phyloP scores from a whole-genome alignment of 2,888 invertebrate genomes.

The Drosophila cognata region DNA sequence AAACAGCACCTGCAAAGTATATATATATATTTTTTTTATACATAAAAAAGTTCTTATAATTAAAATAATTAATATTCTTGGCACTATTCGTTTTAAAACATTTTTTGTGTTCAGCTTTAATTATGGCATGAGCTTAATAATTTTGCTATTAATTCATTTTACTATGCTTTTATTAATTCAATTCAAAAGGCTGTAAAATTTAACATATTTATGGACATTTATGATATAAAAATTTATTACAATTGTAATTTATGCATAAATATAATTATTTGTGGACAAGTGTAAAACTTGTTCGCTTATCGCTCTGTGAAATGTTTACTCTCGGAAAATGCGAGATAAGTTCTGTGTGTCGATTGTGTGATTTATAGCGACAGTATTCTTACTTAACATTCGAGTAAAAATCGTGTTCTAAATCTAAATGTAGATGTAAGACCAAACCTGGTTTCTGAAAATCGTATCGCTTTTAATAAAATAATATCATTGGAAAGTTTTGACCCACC shows the following conservation, averaged over 20 bases:
- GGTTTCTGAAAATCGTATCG: not conserved
- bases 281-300: slow-evolving; percentile 1
- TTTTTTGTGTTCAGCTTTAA: not conserved
- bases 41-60: not conserved
- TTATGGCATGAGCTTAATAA: not conserved
- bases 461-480: not conserved
- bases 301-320: not conserved
- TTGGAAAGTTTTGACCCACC: not conserved
- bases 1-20: not conserved
- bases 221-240: not conserved
- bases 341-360: not conserved
- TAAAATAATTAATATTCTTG: not conserved
- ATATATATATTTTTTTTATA: too few relatives aligned
- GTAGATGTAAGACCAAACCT: not conserved
- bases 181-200: not conserved
- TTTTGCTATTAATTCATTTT: not conserved
- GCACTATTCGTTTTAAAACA: not conserved
- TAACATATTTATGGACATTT: not conserved
- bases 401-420: slow-evolving; percentile 1
- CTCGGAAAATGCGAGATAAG: not conserved
- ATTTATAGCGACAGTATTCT: not conserved
- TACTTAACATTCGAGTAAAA: not conserved
- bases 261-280: slow-evolving; percentile 12
- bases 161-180: not conserved
- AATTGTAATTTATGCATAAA: slow-evolving; percentile 3